phyloP scores from a whole-genome alignment of 2,888 invertebrate species.

The Latrodectus hesperus region DNA sequence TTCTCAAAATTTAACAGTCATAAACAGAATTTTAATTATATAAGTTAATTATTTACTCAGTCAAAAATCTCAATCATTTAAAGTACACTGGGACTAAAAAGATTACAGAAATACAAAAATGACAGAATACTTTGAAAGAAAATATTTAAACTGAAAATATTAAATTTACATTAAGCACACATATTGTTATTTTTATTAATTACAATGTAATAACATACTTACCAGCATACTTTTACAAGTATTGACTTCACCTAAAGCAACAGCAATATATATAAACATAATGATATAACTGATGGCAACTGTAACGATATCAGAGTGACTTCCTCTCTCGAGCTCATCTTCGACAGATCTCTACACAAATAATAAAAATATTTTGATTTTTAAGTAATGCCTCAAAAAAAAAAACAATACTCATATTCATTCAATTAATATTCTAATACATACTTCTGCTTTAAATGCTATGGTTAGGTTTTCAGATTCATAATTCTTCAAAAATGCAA shows the following conservation, averaged over 20 bases:
- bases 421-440: not conserved
- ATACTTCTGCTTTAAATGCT: conserved; percentile 76
- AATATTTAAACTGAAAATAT: too few relatives aligned
- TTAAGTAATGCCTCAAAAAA: not conserved
- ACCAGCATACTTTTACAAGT: conserved; percentile 70
- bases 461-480: conserved; percentile 74
- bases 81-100: too few relatives aligned
- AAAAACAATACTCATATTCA: not conserved
- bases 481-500: conserved; percentile 75
- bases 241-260: conserved; percentile 83
- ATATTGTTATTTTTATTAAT: not conserved
- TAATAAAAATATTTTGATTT: not conserved
- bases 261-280: conserved; percentile 88
- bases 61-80: too few relatives aligned
- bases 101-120: too few relatives aligned
- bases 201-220: conserved; percentile 1
- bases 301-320: conserved; percentile 77
- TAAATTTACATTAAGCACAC: not conserved
- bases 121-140: too few relatives aligned
- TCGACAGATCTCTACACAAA: conserved; percentile 88
- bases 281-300: conserved; percentile 77
- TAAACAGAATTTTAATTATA: too few relatives aligned
- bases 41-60: too few relatives aligned
- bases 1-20: too few relatives aligned
- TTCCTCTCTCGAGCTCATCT: conserved; percentile 85